A percentile compares a stretch with the other conserved stretches of the same genome.
phyloP scores from a whole-genome alignment of 2,888 invertebrate genomes.

The Campoletis raptor region DNA sequence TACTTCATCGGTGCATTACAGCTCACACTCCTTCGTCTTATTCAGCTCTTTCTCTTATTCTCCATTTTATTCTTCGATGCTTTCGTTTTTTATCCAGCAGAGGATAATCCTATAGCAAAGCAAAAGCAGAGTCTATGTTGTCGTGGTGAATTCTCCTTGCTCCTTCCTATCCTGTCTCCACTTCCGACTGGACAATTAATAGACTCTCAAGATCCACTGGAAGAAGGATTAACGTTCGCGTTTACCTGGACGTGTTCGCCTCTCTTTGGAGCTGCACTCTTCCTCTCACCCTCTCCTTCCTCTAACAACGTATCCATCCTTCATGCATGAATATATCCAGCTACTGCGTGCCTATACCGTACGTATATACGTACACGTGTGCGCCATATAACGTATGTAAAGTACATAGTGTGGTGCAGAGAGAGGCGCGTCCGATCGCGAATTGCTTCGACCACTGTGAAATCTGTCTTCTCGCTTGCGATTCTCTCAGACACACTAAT shows the following conservation, averaged over 20 bases:
- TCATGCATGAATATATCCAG: conserved; percentile 35
- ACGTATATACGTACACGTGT: neutral
- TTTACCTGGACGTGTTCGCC: conserved; percentile 41
- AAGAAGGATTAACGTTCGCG: conserved; percentile 65
- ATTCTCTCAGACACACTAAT: conserved; percentile 48
- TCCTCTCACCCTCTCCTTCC: conserved; percentile 19
- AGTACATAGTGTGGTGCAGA: conserved; percentile 33
- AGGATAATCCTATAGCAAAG: conserved; percentile 40
- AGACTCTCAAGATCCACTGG: conserved; percentile 62
- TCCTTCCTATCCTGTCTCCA: conserved; percentile 47
- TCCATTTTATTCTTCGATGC: conserved; percentile 16
- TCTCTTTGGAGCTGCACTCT: conserved; percentile 32
- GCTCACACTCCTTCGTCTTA: conserved; percentile 59
- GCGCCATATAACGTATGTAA: conserved; percentile 52
- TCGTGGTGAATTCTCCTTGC: conserved; percentile 1
- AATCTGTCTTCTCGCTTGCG: conserved; percentile 57
- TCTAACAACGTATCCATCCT: conserved; percentile 32
- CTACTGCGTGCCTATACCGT: conserved; percentile 33
- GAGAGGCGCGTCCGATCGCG: conserved; percentile 52
- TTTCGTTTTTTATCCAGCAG: conserved; percentile 2
- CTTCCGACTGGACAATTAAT: conserved; percentile 69
- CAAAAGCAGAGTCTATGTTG: conserved; percentile 16
- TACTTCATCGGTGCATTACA: conserved; percentile 39
- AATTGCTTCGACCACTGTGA: conserved; percentile 63
- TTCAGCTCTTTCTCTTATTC: conserved; percentile 22